These are phyloP conservation scores for Spheniscus humboldti DNA, from an alignment of 2,797 vertebrate genomes.

Conservation along the genomic window DNA sequence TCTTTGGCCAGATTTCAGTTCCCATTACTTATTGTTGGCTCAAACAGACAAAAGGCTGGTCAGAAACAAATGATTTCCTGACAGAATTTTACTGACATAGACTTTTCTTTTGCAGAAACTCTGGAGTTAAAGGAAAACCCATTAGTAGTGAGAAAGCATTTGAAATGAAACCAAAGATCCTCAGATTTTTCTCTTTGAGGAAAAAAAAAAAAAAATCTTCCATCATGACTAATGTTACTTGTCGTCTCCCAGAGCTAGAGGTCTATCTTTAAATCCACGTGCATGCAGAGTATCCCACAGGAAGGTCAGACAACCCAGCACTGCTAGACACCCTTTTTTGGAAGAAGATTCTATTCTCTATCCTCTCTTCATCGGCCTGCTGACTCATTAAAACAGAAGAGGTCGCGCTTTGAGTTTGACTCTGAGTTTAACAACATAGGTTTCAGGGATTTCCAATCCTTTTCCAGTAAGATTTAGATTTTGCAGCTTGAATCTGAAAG, in stretches of 20 bases:
- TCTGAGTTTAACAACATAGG: accelerated
- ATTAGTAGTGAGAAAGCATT: background rate
- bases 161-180: background rate
- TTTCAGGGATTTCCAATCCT: background rate
- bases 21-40: background rate
- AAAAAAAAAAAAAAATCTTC: background rate
- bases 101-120: background rate
- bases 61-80: background rate
- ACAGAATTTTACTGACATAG: background rate
- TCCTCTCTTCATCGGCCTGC: background rate
- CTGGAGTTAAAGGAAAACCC: background rate
- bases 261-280: background rate
- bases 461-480: background rate
- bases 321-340: background rate
- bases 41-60: background rate
- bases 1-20: background rate
- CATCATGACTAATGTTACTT: background rate
- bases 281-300: background rate
- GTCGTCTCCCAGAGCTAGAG: background rate
- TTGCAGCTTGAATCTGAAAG: background rate
- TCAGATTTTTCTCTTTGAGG: background rate
- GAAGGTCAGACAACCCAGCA: background rate
- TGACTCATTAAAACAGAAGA: background rate
- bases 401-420: background rate
- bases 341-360: background rate